Evolutionary conservation across 1,140 invertebrate species (phyloP), one percentile per base, ranked within the genome.

Genomic region (Conopomorpha cramerella): DNA sequence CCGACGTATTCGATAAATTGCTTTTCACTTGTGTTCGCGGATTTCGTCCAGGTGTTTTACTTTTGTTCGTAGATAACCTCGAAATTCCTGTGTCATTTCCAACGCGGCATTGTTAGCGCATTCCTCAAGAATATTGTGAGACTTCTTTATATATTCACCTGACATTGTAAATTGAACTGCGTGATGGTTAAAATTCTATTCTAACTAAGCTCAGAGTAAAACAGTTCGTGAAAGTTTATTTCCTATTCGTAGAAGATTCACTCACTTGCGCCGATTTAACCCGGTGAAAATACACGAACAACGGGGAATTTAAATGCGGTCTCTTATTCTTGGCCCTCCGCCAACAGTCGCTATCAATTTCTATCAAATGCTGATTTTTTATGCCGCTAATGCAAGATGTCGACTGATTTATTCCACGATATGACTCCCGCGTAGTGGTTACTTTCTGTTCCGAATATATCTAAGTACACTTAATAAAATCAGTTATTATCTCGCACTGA

Each of bases 231-330:
- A n/a, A n/a, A n/a, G n/a, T n/a, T n/a, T n/a, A n/a, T n/a, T n/a
- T n/a, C n/a, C n/a, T n/a, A n/a, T n/a, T n/a, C n/a, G n/a, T n/a
- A n/a, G n/a, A n/a, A n/a, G n/a, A n/a, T n/a, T n/a, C n/a, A n/a
- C n/a, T n/a, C n/a, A n/a, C n/a, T n/a, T n/a, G n/a, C 32, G 29
- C 29, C 38, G 37, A 44, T 37, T 28, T 38, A 19, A 11, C 23
- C 27, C 29, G 18, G 41, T n/a, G 19, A 23, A 51, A 53, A 46
- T 60, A 56, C 45, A 51, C 40, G 33, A 39, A 49, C 44, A 56
- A 43, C 49, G 51, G 55, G 49, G n/a, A 66, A 62, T 65, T 53
- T 65, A 61, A 65, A 60, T 54, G 45, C 41, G 49, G 38, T 45
- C 44, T 49, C 51, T 56, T 51, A 30, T 53, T 41, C 12, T 43